phyloP scores from a whole-genome alignment of 2,113 vertebrate genomes.

The Speoplatyrhinus poulsoni region DNA sequence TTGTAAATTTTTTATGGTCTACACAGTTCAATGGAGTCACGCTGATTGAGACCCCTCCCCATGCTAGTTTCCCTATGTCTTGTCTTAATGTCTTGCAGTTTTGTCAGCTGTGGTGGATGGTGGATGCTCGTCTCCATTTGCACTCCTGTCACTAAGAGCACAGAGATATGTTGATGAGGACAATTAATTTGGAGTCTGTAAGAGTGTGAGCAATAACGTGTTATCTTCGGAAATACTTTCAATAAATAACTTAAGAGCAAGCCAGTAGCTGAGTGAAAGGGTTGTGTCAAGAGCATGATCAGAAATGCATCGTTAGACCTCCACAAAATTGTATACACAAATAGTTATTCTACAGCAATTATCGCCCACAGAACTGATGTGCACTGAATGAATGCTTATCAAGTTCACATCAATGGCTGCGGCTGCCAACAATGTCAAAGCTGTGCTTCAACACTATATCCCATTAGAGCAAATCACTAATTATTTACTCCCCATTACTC shows the following conservation, averaged over 20 bases:
- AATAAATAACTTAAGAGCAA: constrained; percentile 14
- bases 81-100: too few species aligned
- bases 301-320: constrained; percentile 16
- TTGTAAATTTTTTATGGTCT: too few species aligned
- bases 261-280: constrained; percentile 4
- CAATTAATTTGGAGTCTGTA: constrained; percentile 42
- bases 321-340: constrained; percentile 2
- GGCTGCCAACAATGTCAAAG: constrained; percentile 13
- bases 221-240: constrained; percentile 22
- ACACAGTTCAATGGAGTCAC: too few species aligned
- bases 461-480: background rate
- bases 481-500: background rate
- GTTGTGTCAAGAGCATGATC: background rate
- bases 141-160: constrained; percentile 26
- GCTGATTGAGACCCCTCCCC: too few species aligned
- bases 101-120: too few species aligned
- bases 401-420: constrained; percentile 12
- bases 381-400: constrained; percentile 8
- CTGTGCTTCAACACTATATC: constrained; percentile 8
- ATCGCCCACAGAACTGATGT: constrained; percentile 2
- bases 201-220: constrained; percentile 33
- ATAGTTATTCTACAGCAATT: constrained; percentile 3
- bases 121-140: too few species aligned
- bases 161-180: constrained; percentile 22
- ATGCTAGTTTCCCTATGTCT: too few species aligned